Evolutionary conservation across 2,113 vertebrate species (phyloP).

Genomic region (Nannospalax galili): DNA sequence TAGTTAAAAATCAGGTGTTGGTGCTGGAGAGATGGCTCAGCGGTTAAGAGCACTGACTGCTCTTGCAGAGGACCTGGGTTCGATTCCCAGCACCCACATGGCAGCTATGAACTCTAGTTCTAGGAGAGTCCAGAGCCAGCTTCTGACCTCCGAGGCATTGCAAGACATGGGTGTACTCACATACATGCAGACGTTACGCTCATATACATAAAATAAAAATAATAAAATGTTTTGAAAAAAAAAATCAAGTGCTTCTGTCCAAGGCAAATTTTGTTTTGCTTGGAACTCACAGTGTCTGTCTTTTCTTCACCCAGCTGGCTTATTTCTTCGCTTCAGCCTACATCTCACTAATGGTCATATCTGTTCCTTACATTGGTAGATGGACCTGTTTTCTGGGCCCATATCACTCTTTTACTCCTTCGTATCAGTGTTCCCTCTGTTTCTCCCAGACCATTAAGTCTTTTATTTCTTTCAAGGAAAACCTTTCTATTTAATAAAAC

Average conservation of each 20-base stretch:
- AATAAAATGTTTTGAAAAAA: too few relatives aligned
- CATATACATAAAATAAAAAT: too few relatives aligned
- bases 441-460: background rate
- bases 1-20: constrained; percentile 33
- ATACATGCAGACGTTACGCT: too few relatives aligned
- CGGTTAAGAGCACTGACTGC: too few relatives aligned
- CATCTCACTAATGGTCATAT: background rate
- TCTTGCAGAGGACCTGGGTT: too few relatives aligned
- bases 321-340: background rate
- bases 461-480: constrained; percentile 25
- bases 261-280: background rate
- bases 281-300: background rate
- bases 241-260: background rate
- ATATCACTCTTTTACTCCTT: background rate
- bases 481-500: background rate
- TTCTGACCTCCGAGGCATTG: too few relatives aligned
- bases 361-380: background rate
- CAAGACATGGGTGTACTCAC: too few relatives aligned
- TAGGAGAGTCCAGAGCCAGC: too few relatives aligned
- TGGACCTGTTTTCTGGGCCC: background rate
- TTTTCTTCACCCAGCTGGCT: background rate
- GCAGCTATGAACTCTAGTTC: too few relatives aligned
- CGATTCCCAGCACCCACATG: too few relatives aligned
- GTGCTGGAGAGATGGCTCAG: too few relatives aligned
- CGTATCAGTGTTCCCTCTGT: background rate